phyloP scores from a whole-genome alignment of 2,113 vertebrate species.

The Copsychus sechellarum region DNA sequence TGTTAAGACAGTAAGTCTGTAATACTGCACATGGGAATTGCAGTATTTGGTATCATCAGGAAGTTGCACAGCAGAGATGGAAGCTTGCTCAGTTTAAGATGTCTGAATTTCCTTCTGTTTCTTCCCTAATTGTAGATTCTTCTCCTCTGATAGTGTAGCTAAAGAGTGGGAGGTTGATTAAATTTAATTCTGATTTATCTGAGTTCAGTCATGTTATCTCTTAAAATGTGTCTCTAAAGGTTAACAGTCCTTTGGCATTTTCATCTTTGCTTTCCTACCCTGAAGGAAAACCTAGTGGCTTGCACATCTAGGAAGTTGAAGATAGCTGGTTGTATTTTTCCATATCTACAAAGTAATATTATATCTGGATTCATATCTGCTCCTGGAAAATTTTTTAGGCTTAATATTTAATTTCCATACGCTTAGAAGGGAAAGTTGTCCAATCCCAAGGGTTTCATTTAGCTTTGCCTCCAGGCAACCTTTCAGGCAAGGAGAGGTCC shows the following conservation, averaged over 20 bases:
- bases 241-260: slow-evolving; percentile 61
- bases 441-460: slow-evolving; percentile 5
- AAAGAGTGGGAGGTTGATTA: slow-evolving; percentile 36
- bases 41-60: not conserved
- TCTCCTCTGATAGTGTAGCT: not conserved
- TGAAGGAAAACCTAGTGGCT: slow-evolving; percentile 19
- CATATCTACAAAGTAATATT: slow-evolving; percentile 11
- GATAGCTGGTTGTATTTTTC: slow-evolving; percentile 47
- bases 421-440: slow-evolving; percentile 18
- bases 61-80: not conserved
- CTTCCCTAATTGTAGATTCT: slow-evolving; percentile 42
- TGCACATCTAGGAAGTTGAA: not conserved
- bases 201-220: slow-evolving; percentile 30
- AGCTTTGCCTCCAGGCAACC: not conserved
- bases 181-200: slow-evolving; percentile 32
- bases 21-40: not conserved
- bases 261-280: slow-evolving; percentile 44
- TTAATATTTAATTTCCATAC: slow-evolving; percentile 55
- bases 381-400: slow-evolving; percentile 28
- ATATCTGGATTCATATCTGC: slow-evolving; percentile 51
- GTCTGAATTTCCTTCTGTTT: slow-evolving; percentile 15
- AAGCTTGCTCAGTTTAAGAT: not conserved
- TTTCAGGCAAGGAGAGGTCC: not conserved
- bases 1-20: not conserved
- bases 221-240: slow-evolving; percentile 49